Conservation (phyloP, 2,797 vertebrate species). For the Toxotes lorentzi region DNA sequence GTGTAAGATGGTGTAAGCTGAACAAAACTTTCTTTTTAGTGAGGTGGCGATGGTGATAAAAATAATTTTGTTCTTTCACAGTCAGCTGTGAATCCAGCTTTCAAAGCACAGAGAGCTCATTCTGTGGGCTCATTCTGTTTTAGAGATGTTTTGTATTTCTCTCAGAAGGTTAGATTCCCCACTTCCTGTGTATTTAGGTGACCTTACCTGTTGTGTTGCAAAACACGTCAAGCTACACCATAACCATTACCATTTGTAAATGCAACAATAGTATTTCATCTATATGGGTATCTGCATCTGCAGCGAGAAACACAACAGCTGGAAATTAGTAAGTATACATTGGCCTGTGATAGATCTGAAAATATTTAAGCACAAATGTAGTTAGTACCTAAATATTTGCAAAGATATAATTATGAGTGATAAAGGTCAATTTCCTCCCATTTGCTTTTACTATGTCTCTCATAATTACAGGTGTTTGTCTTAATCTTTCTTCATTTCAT, state of each 20-base stretch:
- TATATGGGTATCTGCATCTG: not conserved
- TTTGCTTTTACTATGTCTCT: not conserved
- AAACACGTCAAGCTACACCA: not conserved
- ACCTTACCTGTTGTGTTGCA: not conserved
- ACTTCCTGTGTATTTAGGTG: not conserved
- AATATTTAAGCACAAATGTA: not conserved
- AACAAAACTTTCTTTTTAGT: slow-evolving; percentile 9
- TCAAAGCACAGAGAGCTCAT: not conserved
- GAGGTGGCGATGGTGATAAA: not conserved
- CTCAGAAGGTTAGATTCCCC: not conserved
- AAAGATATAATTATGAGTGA: not conserved
- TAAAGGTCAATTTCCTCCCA: not conserved
- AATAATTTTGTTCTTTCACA: slow-evolving; percentile 4
- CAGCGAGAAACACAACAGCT: not conserved
- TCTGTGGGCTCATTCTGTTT: not conserved
- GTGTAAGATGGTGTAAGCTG: not conserved
- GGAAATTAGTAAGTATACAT: not conserved
- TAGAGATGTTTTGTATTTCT: not conserved
- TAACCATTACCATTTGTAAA: not conserved
- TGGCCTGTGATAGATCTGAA: not conserved
- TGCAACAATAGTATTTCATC: not conserved
- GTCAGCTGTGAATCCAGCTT: slow-evolving; percentile 11
- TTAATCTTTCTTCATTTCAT: not conserved
- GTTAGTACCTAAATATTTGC: not conserved
- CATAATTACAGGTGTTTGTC: not conserved